phyloP scores from a whole-genome alignment of 2,113 vertebrate genomes.

The Toxostoma redivivum region DNA sequence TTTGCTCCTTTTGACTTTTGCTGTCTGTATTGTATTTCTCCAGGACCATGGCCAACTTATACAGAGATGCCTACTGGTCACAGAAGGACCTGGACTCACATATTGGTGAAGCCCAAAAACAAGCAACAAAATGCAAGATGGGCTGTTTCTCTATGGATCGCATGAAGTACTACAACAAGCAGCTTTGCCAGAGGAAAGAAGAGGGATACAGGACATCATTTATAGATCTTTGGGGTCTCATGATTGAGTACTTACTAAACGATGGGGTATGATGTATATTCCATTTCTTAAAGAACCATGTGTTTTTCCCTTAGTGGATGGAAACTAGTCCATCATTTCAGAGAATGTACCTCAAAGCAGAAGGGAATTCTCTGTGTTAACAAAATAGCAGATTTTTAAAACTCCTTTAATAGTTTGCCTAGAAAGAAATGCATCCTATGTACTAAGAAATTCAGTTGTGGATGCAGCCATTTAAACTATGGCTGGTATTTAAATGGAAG shows the following conservation, averaged over 20 bases:
- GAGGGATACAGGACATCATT: conserved; percentile 78
- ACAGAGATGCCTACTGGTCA: conserved; percentile 83
- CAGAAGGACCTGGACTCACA: conserved; percentile 68
- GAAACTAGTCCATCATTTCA: neutral
- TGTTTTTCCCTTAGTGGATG: neutral
- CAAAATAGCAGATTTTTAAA: neutral
- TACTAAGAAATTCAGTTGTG: neutral
- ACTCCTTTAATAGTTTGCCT: neutral
- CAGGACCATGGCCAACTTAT: conserved; percentile 83
- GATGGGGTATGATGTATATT: conserved; percentile 73
- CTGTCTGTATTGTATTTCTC: neutral
- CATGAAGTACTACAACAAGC: conserved; percentile 72
- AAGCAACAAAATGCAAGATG: conserved; percentile 71
- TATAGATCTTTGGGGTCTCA: conserved; percentile 84
- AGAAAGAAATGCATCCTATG: neutral
- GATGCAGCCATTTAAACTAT: neutral
- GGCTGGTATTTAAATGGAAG: neutral
- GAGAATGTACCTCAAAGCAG: neutral
- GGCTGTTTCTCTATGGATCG: conserved; percentile 71
- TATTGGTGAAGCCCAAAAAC: conserved; percentile 72
- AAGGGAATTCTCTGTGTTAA: neutral
- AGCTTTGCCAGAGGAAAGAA: conserved; percentile 70
- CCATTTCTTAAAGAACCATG: neutral
- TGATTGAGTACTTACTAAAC: conserved; percentile 76
- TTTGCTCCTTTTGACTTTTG: neutral